Conservation (phyloP, 2,888 invertebrate genomes). For the Cerceris ruficornis region DNA sequence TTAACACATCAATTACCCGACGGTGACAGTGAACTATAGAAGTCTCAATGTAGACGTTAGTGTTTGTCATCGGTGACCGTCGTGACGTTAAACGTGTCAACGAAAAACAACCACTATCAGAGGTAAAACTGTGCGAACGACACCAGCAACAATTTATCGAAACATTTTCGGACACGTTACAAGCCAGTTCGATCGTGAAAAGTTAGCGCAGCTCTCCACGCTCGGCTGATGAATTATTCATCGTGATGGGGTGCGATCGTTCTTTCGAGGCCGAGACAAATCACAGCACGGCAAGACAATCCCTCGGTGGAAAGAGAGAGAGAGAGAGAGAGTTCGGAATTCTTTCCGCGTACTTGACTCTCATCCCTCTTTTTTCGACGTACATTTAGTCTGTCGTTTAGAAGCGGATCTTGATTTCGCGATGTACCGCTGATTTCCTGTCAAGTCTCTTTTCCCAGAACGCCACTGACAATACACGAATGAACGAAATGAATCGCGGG, state of each 20-base stretch:
- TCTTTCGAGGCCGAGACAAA: constrained; percentile 54
- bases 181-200: constrained; percentile 46
- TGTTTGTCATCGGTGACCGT: too few relatives aligned
- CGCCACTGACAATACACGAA: too few relatives aligned
- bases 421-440: constrained; percentile 15
- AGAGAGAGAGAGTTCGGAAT: neutral
- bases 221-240: constrained; percentile 65
- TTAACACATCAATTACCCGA: too few relatives aligned
- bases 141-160: neutral
- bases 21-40: too few relatives aligned
- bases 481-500: neutral
- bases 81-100: too few relatives aligned
- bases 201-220: constrained; percentile 50
- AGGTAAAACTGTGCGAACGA: too few relatives aligned
- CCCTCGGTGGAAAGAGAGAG: constrained; percentile 11
- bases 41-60: too few relatives aligned
- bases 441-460: neutral
- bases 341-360: constrained; percentile 5
- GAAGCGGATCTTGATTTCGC: constrained; percentile 7
- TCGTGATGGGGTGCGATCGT: constrained; percentile 54
- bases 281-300: constrained; percentile 58
- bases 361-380: constrained; percentile 1
- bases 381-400: constrained; percentile 15
- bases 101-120: too few relatives aligned
- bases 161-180: neutral